These are phyloP conservation scores for Drosophila burlai DNA, from an alignment of 1,140 invertebrate species.

Conservation along the genomic window DNA sequence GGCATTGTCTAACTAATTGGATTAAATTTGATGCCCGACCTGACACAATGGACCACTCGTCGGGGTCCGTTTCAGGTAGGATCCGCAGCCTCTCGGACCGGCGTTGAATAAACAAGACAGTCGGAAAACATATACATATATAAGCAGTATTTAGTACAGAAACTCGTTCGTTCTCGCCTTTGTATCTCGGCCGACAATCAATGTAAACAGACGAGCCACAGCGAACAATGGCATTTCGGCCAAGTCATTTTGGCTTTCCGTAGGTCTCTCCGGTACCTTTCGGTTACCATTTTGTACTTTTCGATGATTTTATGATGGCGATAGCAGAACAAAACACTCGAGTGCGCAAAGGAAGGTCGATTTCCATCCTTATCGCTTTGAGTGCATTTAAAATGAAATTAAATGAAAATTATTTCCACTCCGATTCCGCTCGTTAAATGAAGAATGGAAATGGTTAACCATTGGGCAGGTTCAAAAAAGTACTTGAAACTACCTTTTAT, in stretches of 20 bases:
- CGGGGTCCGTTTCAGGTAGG: slow-evolving; percentile 36
- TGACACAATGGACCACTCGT: slow-evolving; percentile 43
- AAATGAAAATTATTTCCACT: slow-evolving; percentile 60
- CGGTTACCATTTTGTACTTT: slow-evolving; percentile 54
- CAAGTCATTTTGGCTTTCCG: slow-evolving; percentile 56
- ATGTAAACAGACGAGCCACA: slow-evolving; percentile 54
- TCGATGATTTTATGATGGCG: slow-evolving; percentile 43
- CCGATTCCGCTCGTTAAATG: slow-evolving; percentile 26
- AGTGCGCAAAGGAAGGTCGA: slow-evolving; percentile 26
- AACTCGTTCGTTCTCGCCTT: slow-evolving; percentile 43
- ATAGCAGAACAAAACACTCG: slow-evolving; percentile 57
- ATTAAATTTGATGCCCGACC: slow-evolving; percentile 71
- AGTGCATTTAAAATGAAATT: slow-evolving; percentile 73
- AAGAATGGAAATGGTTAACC: slow-evolving; percentile 8
- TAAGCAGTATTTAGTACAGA: slow-evolving; percentile 17
- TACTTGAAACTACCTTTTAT: slow-evolving; percentile 2
- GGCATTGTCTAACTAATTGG: slow-evolving; percentile 73
- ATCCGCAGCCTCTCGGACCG: background rate
- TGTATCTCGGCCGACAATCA: slow-evolving; percentile 55
- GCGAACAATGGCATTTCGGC: slow-evolving; percentile 50
- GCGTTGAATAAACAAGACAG: slow-evolving; percentile 12
- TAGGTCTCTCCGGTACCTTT: slow-evolving; percentile 41
- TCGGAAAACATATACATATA: background rate
- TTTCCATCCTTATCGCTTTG: slow-evolving; percentile 28
- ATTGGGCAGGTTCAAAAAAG: slow-evolving; percentile 1